These are phyloP conservation scores for Phlogophora meticulosa DNA, from an alignment of 2,888 invertebrate genomes.

Conservation along the genomic window DNA sequence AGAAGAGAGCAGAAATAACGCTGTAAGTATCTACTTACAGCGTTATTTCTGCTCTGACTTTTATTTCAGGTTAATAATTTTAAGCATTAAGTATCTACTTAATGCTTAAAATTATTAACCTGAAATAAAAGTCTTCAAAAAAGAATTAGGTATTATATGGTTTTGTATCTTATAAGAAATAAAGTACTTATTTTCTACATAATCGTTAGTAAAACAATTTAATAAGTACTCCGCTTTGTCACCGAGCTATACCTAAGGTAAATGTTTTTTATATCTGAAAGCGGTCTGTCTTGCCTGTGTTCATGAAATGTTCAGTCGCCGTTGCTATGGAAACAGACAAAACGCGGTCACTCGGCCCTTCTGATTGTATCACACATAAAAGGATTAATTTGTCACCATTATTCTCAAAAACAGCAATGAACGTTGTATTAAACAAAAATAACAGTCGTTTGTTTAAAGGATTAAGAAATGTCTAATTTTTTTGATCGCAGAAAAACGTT, in stretches of 20 bases:
- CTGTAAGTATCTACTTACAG: no score
- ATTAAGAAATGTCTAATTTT: no score
- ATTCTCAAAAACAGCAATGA: not conserved
- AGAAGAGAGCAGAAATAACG: not conserved
- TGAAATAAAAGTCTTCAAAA: not conserved
- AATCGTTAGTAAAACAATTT: not conserved
- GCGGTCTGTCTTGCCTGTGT: not conserved
- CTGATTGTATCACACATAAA: slow-evolving; percentile 25
- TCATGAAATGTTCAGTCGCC: slow-evolving; percentile 44
- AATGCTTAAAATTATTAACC: no score
- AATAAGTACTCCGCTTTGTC: not conserved
- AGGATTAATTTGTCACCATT: slow-evolving; percentile 1
- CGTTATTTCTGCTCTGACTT: no score
- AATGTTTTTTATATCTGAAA: not conserved
- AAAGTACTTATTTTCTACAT: no score
- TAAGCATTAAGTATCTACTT: no score
- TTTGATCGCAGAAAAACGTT: no score
- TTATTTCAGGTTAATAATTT: no score
- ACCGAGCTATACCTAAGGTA: not conserved
- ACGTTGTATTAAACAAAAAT: no score
- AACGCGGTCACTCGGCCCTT: slow-evolving; percentile 65
- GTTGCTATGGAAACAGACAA: slow-evolving; percentile 69
- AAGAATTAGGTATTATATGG: no score
- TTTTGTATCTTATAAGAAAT: no score
- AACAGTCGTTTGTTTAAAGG: no score